Base-by-base conservation (phyloP, 2,888 invertebrate genomes). In the Lepidocyrtinus sp. region DNA sequence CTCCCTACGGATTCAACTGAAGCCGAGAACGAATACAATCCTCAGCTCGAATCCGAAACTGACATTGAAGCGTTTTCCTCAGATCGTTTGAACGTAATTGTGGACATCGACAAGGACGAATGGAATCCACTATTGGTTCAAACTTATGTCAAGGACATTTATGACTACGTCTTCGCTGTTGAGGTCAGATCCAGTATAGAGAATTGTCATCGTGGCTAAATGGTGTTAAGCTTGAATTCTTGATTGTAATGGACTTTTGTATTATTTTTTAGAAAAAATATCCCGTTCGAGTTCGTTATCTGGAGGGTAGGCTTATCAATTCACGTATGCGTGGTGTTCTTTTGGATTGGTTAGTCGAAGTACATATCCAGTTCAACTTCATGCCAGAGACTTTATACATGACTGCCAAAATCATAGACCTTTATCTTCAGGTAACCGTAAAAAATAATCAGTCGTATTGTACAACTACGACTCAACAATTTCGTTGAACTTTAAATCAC, bases 301-400 rank as follows among this genome's bases (percentile, higher is more conserved):
- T 97, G 85, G 90, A 90, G 62, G 92, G 92, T 45, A 94, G 84
- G 2, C 71, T 75, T 3, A 91, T 97, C 12, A 94, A 94, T 12
- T 91, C 94, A 0, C 93, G 93, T 87, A 98, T 98, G 97, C 92
- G 98, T 82, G 91, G 93, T 15, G 94, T 97, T 65, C 91, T 99
- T 17, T 91, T 98, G 80, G 96, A 98, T 88, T 99, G 98, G 98
- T 90, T 99, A 71, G 94, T 96, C 17, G 96, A 97, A 87, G 96
- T 98, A 7, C 96, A 97, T 87, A 90, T 91, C 68, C 94, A 96
- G 88, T 98, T 97, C 89, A 93, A 93, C 83, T 90, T 97, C 72
- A 90, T 94, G 19, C 92, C 94, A 73, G 99, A 99, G 89, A 98
- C 98, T 7, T 92, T 97, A 82, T 96, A 96, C 88, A 90, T 98